Conservation (phyloP, 2,888 invertebrate genomes). For the Thyatira batis region DNA sequence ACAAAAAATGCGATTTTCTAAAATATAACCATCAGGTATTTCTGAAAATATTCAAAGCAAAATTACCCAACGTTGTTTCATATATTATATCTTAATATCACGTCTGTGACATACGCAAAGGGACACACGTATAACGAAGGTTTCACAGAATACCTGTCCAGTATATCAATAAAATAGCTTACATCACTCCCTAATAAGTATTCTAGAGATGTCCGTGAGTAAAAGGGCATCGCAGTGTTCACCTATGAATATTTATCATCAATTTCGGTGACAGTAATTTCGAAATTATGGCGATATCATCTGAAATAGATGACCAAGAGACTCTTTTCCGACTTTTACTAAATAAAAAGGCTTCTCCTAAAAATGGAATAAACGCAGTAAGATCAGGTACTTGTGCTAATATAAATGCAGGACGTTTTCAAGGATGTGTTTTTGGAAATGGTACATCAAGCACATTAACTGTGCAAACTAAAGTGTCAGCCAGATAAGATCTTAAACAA, state of each 20-base stretch:
- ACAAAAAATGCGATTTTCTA: no score
- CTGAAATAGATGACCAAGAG: no score
- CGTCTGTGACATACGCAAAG: not conserved
- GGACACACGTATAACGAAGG: not conserved
- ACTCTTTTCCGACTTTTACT: no score
- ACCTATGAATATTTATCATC: conserved; percentile 33
- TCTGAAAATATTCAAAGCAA: no score
- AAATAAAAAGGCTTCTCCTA: no score
- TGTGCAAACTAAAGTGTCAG: conserved; percentile 9
- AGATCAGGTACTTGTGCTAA: no score
- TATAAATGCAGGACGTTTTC: not conserved
- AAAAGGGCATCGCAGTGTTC: conserved; percentile 17
- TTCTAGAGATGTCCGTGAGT: conserved; percentile 24
- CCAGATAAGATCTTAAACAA: conserved; percentile 28
- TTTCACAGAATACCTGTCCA: not conserved
- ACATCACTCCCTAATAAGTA: conserved; percentile 10
- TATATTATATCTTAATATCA: not conserved
- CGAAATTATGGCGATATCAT: not conserved
- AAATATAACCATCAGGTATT: no score
- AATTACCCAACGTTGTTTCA: no score
- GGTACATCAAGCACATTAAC: conserved; percentile 6
- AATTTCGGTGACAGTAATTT: conserved; percentile 23
- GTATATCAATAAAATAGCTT: conserved; percentile 1
- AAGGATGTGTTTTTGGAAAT: conserved; percentile 8
- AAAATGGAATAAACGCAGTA: no score